Base-by-base conservation (phyloP, 2,888 invertebrate genomes). In the Agriotes lineatus region DNA sequence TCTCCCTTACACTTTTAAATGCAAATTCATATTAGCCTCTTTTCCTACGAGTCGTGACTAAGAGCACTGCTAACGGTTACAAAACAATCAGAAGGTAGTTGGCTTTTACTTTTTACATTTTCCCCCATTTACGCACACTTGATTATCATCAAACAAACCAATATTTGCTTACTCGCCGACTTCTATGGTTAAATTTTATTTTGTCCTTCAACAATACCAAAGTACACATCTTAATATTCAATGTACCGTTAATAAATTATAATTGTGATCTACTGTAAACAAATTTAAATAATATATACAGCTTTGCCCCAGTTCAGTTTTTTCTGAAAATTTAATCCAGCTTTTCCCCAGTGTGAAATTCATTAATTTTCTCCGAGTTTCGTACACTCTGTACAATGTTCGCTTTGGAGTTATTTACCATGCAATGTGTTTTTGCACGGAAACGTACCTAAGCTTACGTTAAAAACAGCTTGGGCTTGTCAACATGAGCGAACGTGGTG, bases 41-140 rank as follows among this genome's bases (percentile, higher is more conserved):
- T 64, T 59, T 60, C 52, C 59, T 30, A 66, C 44, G 66, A 66
- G 18, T 66, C 67, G 67, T 67, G 67, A 67, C 67, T 67, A 67
- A 61, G 45, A 61, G 67, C 48, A 37, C 44, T 48, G 50, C 30
- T 61, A 67, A 61, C 60, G 67, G 61, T 67, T 67, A 61, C 56
- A 56, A 56, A 56, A 60, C 48, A 67, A 67, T 67, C 61, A 54
- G 35, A 42, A 60, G 5, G n/a, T 20, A 33, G 30, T 9, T 22
- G 14, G 19, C 35, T 44, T 44, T 56, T 45, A 1, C 20, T 20
- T 44, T 54, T 58, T 45, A n/a, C 22, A 33, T 45, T 45, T 45
- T 30, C 16, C 35, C 12, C 30, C 30, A 35, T 64, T 62, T 16
- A 30, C 59, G 35, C 7, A 16, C 14, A 12, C 10, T 10, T 35